Evolutionary conservation across 2,113 vertebrate genomes (phyloP), one percentile per base, ranked within the genome.

Genomic region (Caranx melampygus): DNA sequence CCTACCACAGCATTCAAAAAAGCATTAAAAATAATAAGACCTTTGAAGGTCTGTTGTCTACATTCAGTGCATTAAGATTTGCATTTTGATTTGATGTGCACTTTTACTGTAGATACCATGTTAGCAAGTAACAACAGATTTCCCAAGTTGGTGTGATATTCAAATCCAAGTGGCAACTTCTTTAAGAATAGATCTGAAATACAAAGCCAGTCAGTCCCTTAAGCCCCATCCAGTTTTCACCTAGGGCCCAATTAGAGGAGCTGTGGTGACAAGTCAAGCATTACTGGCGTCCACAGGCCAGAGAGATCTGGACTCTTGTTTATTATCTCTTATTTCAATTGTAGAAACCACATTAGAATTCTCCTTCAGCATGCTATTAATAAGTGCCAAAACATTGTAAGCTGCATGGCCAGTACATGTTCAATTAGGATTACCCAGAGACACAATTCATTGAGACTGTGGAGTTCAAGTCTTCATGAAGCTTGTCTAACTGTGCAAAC

Each of bases 291-390:
- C 85, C 44, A 59, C 83, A 84, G 83, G 79, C 89, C 83, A 37
- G 66, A 70, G 78, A 92, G 79, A 91, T 89, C 90, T 79, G 74
- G 75, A 87, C 84, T 87, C 66, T 91, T 89, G 88, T 93, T 94
- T 93, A 92, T 94, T 93, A 92, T 91, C 91, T 90, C 83, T 89
- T 63, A 87, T 94, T 93, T 93, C 92, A 94, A 89, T 88, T 90
- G 87, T 84, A 88, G 88, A 87, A 85, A 89, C 82, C 79, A 49
- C 88, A 92, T 94, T 91, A 92, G 90, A 92, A 90, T 93, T 87
- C 81, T 79, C 62, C 75, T 84, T 91, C 63, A 66, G 81, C 34
- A n/a, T 31, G 44, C 86, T 87, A 89, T 91, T 92, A 94, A 91
- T 93, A 92, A 91, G 81, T 88, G 86, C 81, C 89, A 90, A 88